Conservation (phyloP, 2,113 vertebrate genomes). For the Nannobrachium achirus region DNA sequence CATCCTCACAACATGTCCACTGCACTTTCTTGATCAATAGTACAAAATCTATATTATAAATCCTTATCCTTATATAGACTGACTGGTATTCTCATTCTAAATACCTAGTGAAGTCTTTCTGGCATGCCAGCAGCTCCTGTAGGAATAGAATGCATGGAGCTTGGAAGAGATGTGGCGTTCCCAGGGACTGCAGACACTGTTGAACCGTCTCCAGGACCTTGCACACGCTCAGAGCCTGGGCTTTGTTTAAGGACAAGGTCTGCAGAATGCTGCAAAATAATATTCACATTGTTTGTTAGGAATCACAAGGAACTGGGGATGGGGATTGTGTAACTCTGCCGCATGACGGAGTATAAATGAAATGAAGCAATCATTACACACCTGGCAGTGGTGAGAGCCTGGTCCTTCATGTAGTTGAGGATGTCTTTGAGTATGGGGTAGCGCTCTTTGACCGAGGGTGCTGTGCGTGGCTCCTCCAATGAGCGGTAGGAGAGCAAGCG, state of each 20-base stretch:
- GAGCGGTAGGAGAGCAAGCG: slow-evolving; percentile 95
- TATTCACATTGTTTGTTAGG: background rate
- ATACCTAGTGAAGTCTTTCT: slow-evolving; percentile 96
- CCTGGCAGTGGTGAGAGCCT: slow-evolving; percentile 88
- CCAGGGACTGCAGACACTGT: slow-evolving; percentile 85
- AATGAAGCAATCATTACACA: slow-evolving; percentile 54
- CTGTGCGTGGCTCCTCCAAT: slow-evolving; percentile 84
- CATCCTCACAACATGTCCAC: no score
- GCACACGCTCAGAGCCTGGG: slow-evolving; percentile 87
- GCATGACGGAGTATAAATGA: no score
- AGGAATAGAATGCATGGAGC: slow-evolving; percentile 91
- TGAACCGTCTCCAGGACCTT: slow-evolving; percentile 87
- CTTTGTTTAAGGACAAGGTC: slow-evolving; percentile 89
- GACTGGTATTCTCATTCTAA: background rate
- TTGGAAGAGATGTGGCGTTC: slow-evolving; percentile 93
- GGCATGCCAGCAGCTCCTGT: slow-evolving; percentile 92
- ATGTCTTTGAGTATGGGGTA: slow-evolving; percentile 88
- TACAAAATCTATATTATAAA: background rate
- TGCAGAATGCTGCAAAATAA: slow-evolving; percentile 84
- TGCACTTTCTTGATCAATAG: no score
- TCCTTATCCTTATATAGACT: no score
- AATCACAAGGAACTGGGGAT: background rate
- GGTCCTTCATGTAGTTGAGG: slow-evolving; percentile 92
- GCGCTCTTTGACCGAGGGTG: slow-evolving; percentile 87
- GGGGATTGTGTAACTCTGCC: no score